Conservation (phyloP, 2,888 invertebrate genomes). For the Drymonia ruficornis region DNA sequence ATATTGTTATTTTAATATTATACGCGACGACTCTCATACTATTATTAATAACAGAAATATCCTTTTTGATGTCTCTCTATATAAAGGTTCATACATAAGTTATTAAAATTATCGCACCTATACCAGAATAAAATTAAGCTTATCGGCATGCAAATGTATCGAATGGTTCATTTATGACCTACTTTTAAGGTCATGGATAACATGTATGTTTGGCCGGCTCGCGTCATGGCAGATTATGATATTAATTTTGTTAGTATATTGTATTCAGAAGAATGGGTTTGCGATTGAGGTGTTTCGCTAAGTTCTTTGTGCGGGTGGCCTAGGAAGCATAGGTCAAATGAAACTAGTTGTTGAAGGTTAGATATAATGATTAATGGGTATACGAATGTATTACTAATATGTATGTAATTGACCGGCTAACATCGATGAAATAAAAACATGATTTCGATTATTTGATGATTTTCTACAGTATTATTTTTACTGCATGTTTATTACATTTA, state of each 20-base stretch:
- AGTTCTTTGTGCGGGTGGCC: not conserved
- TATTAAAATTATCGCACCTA: not conserved
- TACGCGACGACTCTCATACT: not conserved
- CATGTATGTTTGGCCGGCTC: conserved; percentile 56
- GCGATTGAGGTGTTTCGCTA: conserved; percentile 3
- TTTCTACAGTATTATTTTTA: too few relatives aligned
- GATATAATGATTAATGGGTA: conserved; percentile 1
- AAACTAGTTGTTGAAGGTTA: conserved; percentile 5
- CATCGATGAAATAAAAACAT: too few relatives aligned
- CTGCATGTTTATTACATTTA: too few relatives aligned
- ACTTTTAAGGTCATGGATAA: conserved; percentile 72
- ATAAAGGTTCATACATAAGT: not conserved
- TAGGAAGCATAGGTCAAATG: not conserved
- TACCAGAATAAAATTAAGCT: not conserved
- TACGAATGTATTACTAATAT: too few relatives aligned
- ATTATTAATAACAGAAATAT: not conserved
- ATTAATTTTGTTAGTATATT: conserved; percentile 27
- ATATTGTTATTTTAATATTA: conserved; percentile 7
- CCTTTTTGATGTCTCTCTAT: not conserved
- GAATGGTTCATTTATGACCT: conserved; percentile 43
- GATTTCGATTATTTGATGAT: too few relatives aligned
- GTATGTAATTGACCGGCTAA: too few relatives aligned
- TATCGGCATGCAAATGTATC: conserved; percentile 6
- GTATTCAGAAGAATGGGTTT: conserved; percentile 18
- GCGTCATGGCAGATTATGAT: conserved; percentile 51